Evolutionary conservation across 2,113 vertebrate genomes (phyloP).

Genomic region (Dolichotis patagonum): DNA sequence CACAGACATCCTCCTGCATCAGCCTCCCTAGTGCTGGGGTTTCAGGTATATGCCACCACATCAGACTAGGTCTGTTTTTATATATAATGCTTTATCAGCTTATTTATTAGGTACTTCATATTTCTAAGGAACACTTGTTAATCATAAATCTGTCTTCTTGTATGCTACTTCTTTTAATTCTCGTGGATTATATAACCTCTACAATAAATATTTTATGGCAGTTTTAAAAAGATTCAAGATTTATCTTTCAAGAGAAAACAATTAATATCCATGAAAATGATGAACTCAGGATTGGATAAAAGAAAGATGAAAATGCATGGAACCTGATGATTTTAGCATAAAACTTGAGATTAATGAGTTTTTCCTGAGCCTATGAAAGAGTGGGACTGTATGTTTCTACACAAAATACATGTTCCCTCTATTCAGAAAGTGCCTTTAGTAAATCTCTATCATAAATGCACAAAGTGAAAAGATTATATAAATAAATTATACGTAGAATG

Average conservation of each 20-base stretch:
- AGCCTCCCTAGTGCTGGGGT: not conserved
- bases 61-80: not conserved
- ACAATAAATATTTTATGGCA: not conserved
- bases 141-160: conserved; percentile 9
- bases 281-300: conserved; percentile 5
- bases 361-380: conserved; percentile 7
- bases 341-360: not conserved
- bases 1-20: not conserved
- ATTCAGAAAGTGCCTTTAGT: not conserved
- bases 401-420: not conserved
- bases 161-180: not conserved
- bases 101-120: conserved; percentile 30
- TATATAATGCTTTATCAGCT: not conserved
- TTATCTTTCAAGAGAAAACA: conserved; percentile 53
- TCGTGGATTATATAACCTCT: not conserved
- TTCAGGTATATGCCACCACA: not conserved
- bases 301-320: not conserved
- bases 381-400: not conserved
- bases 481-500: not conserved
- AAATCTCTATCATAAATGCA: not conserved
- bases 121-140: conserved; percentile 33
- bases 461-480: not conserved
- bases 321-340: not conserved
- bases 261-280: not conserved
- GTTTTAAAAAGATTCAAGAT: conserved; percentile 23